These are phyloP conservation scores for Carassius auratus DNA, from an alignment of 2,113 vertebrate genomes.

Conservation along the genomic window DNA sequence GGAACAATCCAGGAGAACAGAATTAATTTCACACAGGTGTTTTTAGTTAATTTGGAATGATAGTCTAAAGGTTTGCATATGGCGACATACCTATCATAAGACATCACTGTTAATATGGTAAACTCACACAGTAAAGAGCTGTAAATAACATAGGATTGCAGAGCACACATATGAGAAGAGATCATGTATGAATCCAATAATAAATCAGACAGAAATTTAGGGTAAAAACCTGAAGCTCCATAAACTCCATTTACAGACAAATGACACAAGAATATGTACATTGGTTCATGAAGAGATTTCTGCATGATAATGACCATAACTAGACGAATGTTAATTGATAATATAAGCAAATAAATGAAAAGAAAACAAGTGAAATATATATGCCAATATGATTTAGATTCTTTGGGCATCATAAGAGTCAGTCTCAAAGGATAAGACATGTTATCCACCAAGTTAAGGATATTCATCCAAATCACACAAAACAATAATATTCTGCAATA, in stretches of 20 bases:
- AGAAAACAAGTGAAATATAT: conserved; percentile 21
- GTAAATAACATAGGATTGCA: conserved; percentile 43
- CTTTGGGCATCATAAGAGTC: conserved; percentile 22
- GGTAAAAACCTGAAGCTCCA: conserved; percentile 46
- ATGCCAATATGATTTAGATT: conserved; percentile 28
- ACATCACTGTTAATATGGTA: conserved; percentile 47
- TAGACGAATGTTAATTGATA: conserved; percentile 35
- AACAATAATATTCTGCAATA: neutral
- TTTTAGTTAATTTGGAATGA: conserved; percentile 16
- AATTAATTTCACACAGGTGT: conserved; percentile 25
- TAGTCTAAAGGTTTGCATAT: conserved; percentile 49
- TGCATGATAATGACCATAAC: conserved; percentile 32
- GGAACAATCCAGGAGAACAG: conserved; percentile 45
- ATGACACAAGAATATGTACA: conserved; percentile 45
- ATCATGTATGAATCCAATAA: conserved; percentile 34
- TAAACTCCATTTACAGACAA: conserved; percentile 45
- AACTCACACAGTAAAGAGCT: conserved; percentile 48
- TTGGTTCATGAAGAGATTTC: conserved; percentile 46
- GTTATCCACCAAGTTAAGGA: neutral
- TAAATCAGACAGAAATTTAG: conserved; percentile 38
- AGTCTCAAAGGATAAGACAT: conserved; percentile 11
- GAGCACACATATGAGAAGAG: conserved; percentile 39
- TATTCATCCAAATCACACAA: neutral
- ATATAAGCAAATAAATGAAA: conserved; percentile 17
- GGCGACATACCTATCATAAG: conserved; percentile 51